These are phyloP conservation scores for Boulengeromyrus knoepffleri DNA, from an alignment of 2,113 vertebrate species.

Conservation along the genomic window DNA sequence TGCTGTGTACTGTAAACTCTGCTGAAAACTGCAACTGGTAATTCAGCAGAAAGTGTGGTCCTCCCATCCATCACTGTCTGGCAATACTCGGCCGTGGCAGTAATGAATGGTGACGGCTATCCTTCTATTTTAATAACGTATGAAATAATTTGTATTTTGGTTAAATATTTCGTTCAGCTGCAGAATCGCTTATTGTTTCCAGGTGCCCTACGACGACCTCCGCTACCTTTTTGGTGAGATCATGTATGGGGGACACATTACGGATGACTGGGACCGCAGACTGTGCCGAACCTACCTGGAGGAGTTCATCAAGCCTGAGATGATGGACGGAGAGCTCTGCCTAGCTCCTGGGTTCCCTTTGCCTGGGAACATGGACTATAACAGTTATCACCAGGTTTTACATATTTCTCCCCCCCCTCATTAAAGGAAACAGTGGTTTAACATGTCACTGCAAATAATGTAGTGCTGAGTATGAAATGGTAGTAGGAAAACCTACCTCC, in stretches of 20 bases:
- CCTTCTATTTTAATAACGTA: not conserved
- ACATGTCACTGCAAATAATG: not conserved
- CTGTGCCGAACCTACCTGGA: slow-evolving; percentile 86
- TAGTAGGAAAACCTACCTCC: not conserved
- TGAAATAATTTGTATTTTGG: not conserved
- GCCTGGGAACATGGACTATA: slow-evolving; percentile 82
- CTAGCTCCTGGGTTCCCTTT: slow-evolving; percentile 81
- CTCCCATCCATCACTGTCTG: not conserved
- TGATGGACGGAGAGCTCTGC: slow-evolving; percentile 79
- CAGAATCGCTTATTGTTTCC: slow-evolving; percentile 5
- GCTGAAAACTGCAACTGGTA: not conserved
- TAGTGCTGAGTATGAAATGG: not conserved
- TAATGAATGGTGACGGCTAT: not conserved
- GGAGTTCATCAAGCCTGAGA: slow-evolving; percentile 84
- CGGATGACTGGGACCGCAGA: slow-evolving; percentile 88
- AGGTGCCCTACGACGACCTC: slow-evolving; percentile 90
- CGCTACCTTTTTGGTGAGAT: slow-evolving; percentile 95
- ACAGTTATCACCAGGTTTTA: slow-evolving; percentile 78
- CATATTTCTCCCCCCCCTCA: not conserved
- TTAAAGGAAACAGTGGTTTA: not conserved
- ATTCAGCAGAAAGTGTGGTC: not conserved
- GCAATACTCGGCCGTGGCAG: not conserved
- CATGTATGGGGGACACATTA: slow-evolving; percentile 95
- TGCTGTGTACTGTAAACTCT: not conserved
- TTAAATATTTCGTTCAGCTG: not conserved